Evolutionary conservation across 2,888 invertebrate species (phyloP).

Genomic region (Idaea dimidiata): DNA sequence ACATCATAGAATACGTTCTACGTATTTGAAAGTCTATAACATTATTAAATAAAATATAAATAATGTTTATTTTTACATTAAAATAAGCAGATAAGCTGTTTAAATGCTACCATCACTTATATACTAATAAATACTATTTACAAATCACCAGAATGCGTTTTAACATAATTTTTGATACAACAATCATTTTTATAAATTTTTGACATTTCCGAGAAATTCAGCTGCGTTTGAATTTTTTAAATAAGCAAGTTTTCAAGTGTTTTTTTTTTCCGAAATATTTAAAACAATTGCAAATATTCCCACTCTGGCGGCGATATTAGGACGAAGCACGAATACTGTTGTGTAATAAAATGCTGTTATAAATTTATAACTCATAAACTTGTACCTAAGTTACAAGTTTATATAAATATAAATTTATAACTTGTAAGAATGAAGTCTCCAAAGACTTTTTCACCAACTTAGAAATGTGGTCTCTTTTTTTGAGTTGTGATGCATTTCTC

Average conservation of each 20-base stretch:
- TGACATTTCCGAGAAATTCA: slow-evolving; percentile 7
- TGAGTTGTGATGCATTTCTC: slow-evolving; percentile 71
- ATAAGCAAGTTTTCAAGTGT: slow-evolving; percentile 21
- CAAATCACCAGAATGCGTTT: slow-evolving; percentile 75
- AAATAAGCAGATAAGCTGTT: slow-evolving; percentile 72
- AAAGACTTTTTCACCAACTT: slow-evolving; percentile 59
- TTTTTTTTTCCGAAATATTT: slow-evolving; percentile 28
- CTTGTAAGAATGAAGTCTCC: slow-evolving; percentile 24
- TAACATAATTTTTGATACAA: slow-evolving; percentile 22
- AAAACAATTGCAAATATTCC: slow-evolving; percentile 56
- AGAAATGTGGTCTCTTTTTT: slow-evolving; percentile 69
- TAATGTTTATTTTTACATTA: slow-evolving; percentile 80
- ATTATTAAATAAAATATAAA: slow-evolving; percentile 73
- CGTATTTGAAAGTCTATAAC: slow-evolving; percentile 67
- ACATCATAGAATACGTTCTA: slow-evolving; percentile 63
- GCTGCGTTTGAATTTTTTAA: slow-evolving; percentile 23
- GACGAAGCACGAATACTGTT: slow-evolving; percentile 77
- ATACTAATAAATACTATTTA: slow-evolving; percentile 79
- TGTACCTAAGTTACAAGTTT: slow-evolving; percentile 14
- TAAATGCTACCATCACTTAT: slow-evolving; percentile 75
- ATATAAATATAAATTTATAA: slow-evolving; percentile 6
- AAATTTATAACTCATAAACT: not conserved
- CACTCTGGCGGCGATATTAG: slow-evolving; percentile 70
- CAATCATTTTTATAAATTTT: not conserved
- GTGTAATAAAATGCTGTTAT: slow-evolving; percentile 48